Evolutionary conservation across 2,888 invertebrate species (phyloP).

Genomic region (Empis livida): DNA sequence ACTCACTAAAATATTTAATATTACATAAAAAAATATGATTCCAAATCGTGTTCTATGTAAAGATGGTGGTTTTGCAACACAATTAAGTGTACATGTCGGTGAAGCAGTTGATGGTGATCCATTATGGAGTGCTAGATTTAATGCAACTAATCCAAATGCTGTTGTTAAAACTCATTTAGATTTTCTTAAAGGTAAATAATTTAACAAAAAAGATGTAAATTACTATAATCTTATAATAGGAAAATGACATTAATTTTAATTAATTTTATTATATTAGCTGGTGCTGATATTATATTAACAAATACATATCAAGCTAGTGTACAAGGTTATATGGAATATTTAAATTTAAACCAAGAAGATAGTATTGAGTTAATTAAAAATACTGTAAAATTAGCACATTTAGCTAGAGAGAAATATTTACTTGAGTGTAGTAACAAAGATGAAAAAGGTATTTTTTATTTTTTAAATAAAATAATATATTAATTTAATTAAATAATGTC

Average conservation of each 20-base stretch:
- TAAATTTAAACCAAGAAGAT: conserved; percentile 52
- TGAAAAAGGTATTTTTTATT: conserved; percentile 16
- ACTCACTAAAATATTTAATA: too few relatives aligned
- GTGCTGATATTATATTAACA: conserved; percentile 76
- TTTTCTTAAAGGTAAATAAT: conserved; percentile 53
- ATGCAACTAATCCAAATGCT: conserved; percentile 65
- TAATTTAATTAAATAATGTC: conserved; percentile 1
- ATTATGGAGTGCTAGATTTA: conserved; percentile 75
- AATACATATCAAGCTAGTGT: conserved; percentile 83
- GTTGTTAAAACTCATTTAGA: conserved; percentile 70
- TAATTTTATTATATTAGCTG: conserved; percentile 41
- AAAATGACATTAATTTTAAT: neutral
- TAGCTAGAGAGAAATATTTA: conserved; percentile 50
- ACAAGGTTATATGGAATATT: conserved; percentile 59
- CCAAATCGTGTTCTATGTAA: conserved; percentile 36
- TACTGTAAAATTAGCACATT: conserved; percentile 60
- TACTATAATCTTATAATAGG: too few relatives aligned
- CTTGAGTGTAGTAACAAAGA: conserved; percentile 41
- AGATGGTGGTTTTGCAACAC: conserved; percentile 71
- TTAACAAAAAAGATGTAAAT: too few relatives aligned
- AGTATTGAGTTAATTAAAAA: conserved; percentile 58
- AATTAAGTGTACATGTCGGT: conserved; percentile 61
- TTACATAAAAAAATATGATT: too few relatives aligned
- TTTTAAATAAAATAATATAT: neutral
- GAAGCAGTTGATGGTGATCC: conserved; percentile 72